Conservation (phyloP, 2,797 vertebrate species). For the Natrix natrix region DNA sequence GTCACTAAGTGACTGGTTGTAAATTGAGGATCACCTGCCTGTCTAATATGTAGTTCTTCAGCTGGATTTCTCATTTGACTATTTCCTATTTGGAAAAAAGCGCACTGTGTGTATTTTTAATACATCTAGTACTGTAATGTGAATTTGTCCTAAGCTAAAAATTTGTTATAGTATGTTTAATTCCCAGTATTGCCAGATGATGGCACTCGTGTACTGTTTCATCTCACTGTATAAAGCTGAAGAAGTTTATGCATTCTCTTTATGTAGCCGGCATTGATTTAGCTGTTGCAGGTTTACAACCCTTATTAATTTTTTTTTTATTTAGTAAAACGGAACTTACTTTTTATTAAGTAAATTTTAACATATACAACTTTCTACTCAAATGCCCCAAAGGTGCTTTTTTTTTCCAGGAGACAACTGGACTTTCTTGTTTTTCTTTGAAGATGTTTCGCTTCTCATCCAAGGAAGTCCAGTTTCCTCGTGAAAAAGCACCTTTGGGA, state of each 20-base stretch:
- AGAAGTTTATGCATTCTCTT: slow-evolving; percentile 5
- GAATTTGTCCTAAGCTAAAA: neutral
- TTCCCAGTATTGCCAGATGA: slow-evolving; percentile 51
- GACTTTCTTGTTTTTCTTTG: too few relatives aligned
- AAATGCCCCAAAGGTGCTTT: neutral
- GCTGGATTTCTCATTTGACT: neutral
- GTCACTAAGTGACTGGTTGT: neutral
- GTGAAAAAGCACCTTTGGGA: too few relatives aligned
- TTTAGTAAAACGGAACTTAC: neutral
- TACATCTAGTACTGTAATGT: neutral
- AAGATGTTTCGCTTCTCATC: too few relatives aligned
- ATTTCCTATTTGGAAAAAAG: neutral
- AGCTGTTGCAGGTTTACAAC: neutral
- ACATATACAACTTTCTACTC: neutral
- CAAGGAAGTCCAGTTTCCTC: too few relatives aligned
- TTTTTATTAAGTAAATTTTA: neutral
- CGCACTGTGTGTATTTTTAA: neutral
- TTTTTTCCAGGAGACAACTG: too few relatives aligned
- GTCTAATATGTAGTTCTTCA: neutral
- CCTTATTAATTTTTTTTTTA: slow-evolving; percentile 28
- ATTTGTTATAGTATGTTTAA: neutral
- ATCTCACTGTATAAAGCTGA: neutral
- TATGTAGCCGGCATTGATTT: slow-evolving; percentile 36
- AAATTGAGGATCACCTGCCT: neutral
- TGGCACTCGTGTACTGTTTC: slow-evolving; percentile 53